Evolutionary conservation across 2,888 invertebrate genomes (phyloP), one percentile per base, ranked within the genome.

Genomic region (Himalopsyche japonica): DNA sequence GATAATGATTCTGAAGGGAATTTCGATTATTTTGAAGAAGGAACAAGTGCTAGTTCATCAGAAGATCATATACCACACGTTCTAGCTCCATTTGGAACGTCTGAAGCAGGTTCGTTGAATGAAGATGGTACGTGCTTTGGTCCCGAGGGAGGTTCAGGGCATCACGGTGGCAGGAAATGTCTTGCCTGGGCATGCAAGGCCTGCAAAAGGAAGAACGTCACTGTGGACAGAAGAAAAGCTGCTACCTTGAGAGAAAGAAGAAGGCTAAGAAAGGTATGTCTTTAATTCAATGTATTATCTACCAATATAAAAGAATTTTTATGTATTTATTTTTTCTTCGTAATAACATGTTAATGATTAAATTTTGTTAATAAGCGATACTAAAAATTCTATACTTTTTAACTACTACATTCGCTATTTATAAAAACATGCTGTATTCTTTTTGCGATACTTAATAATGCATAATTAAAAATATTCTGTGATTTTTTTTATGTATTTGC

Each of bases 151-250:
- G 76, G 83, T 43, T 30, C 76, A 3, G 34, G 76, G 79, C 87
- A 88, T 48, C 89, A 89, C 85, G 92, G 92, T 8, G 94, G 94
- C 79, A 92, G 97, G 86, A 94, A 97, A 86, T 99, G 98, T 89
- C 93, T 99, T 64, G 94, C 98, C 15, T 99, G 98, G 98, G 98
- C 98, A 2, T 99, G 99, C 91, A 98, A 98, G 89, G 98, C 98
- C 0, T 98, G 98, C 91, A 98, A 98, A 91, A 96, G 98, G 92
- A 98, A 98, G 92, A 98, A 97, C 20, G 98, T 98, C 76, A 96
- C 98, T 0, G 97, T 99, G 10, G 99, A 99, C 91, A 93, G 99
- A 82, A 94, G 99, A 89, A 98, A 98, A 93, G 99, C 99, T 7
- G 99, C 99, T 0, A 99, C 99, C 1, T 93, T 99, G 90, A 93